Conservation (phyloP, 2,797 vertebrate genomes). For the Melanotaenia parkinsoni region DNA sequence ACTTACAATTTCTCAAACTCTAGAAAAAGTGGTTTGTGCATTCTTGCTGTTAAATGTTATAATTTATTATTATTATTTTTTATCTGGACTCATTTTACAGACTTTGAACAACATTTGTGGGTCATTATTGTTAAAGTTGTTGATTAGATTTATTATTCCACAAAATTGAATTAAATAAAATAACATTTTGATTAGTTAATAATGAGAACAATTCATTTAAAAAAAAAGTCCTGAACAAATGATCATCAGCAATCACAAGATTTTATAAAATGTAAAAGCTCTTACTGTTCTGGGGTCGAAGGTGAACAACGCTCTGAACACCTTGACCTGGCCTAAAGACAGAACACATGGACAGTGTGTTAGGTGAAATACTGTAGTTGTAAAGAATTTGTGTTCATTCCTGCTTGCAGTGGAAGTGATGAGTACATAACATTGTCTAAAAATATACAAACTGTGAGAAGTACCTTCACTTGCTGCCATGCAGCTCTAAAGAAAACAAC, state of each 20-base stretch:
- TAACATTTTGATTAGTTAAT: background rate
- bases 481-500: background rate
- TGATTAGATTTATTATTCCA: background rate
- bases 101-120: no score
- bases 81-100: no score
- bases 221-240: background rate
- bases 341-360: constrained; percentile 31
- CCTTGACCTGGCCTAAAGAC: constrained; percentile 93
- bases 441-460: background rate
- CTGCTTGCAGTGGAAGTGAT: background rate
- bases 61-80: background rate
- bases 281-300: constrained; percentile 98
- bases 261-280: constrained; percentile 22
- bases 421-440: background rate
- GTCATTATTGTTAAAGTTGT: background rate
- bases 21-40: background rate
- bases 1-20: background rate
- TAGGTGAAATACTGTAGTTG: background rate
- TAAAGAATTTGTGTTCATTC: background rate
- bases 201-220: background rate
- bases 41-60: background rate
- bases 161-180: background rate
- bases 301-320: constrained; percentile 93
- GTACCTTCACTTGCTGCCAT: constrained; percentile 3
- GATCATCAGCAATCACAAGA: background rate